Evolutionary conservation across 2,888 invertebrate species (phyloP).

Genomic region (Ligdia adustata): DNA sequence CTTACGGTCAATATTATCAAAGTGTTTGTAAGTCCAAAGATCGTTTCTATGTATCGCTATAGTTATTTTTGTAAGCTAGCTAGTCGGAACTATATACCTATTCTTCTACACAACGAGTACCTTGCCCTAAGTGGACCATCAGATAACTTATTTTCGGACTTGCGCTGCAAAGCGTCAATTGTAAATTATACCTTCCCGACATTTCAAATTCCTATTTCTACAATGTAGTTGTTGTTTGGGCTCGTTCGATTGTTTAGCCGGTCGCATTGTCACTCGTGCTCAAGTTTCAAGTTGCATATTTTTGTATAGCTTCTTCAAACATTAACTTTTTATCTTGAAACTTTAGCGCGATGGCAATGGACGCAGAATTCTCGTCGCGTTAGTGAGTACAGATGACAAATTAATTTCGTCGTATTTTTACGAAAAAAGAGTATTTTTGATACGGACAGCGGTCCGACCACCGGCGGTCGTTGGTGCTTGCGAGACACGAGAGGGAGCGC

Average conservation of each 20-base stretch:
- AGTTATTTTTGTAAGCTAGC: constrained; percentile 49
- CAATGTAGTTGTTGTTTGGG: constrained; percentile 41
- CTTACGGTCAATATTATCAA: constrained; percentile 13
- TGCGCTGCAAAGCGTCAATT: constrained; percentile 25
- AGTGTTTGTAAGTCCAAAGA: constrained; percentile 35
- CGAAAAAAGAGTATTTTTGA: constrained; percentile 43
- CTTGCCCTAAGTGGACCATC: constrained; percentile 39
- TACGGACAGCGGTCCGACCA: constrained; percentile 63
- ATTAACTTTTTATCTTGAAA: constrained; percentile 9
- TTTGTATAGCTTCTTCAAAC: constrained; percentile 45
- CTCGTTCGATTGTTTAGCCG: constrained; percentile 37
- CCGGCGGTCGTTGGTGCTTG: constrained; percentile 77
- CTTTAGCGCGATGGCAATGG: constrained; percentile 8
- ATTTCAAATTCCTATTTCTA: constrained; percentile 40
- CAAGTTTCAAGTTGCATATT: constrained; percentile 43
- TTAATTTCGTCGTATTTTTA: too few relatives aligned
- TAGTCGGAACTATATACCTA: constrained; percentile 30
- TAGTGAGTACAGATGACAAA: too few relatives aligned
- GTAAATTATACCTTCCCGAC: constrained; percentile 24
- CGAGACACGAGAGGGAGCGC: constrained; percentile 51
- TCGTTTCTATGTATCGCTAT: constrained; percentile 38
- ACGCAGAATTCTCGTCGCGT: not conserved
- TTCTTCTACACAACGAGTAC: constrained; percentile 31
- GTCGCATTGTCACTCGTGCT: constrained; percentile 2
- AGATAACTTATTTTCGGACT: constrained; percentile 44